A percentile compares a stretch with the other conserved stretches of the same genome.
These are phyloP conservation scores for Gadopsis bispinosus DNA, from an alignment of 2,797 vertebrate genomes.

Conservation along the genomic window DNA sequence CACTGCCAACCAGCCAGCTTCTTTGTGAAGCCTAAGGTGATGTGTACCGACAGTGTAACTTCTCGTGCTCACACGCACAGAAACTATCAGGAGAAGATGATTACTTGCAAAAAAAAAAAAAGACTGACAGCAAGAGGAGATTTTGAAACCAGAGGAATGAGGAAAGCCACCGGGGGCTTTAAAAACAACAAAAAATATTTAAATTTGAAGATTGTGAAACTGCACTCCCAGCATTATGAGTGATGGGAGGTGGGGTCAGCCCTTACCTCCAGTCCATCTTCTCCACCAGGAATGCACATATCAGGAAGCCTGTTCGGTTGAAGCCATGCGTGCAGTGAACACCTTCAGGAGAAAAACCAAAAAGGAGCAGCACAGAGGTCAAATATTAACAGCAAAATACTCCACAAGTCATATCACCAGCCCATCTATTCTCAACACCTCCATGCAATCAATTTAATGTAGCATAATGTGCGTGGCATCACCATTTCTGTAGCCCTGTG, in stretches of 20 bases:
- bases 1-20: constrained; percentile 22
- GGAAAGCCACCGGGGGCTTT: constrained; percentile 5
- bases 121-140: constrained; percentile 18
- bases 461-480: constrained; percentile 1
- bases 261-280: constrained; percentile 99
- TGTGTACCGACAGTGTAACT: constrained; percentile 44
- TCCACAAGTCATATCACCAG: not conserved
- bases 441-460: constrained; percentile 14
- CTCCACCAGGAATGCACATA: constrained; percentile 98
- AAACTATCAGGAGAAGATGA: constrained; percentile 12
- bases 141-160: constrained; percentile 29
- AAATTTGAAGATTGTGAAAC: constrained; percentile 4
- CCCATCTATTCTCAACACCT: not conserved
- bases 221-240: not conserved
- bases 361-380: constrained; percentile 8
- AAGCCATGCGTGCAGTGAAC: constrained; percentile 99
- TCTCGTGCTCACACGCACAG: constrained; percentile 25
- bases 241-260: not conserved
- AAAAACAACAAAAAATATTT: not conserved
- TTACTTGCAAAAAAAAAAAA: constrained; percentile 17
- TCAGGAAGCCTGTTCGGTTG: constrained; percentile 97
- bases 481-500: constrained; percentile 9
- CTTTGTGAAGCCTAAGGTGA: constrained; percentile 33
- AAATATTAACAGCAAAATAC: constrained; percentile 1
- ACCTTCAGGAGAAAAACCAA: constrained; percentile 81